These are phyloP conservation scores for Chrosomus eos DNA, from an alignment of 2,797 vertebrate species.

Conservation along the genomic window DNA sequence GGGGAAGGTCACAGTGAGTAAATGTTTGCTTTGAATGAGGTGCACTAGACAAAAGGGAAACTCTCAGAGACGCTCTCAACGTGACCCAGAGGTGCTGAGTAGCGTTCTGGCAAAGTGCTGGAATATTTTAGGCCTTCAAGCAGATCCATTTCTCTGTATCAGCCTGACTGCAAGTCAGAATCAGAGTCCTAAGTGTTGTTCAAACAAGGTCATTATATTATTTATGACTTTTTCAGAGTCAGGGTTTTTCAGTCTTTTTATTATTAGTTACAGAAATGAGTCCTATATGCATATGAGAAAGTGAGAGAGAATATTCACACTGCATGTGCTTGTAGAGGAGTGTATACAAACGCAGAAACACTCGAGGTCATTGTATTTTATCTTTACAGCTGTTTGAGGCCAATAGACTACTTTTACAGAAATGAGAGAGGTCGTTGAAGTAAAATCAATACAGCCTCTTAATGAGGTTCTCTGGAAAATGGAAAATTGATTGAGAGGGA, in stretches of 20 bases:
- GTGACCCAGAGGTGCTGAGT: neutral
- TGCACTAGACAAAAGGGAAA: constrained; percentile 15
- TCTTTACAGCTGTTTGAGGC: constrained; percentile 63
- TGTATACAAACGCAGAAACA: constrained; percentile 21
- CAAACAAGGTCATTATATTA: constrained; percentile 14
- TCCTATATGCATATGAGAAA: neutral
- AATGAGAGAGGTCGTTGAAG: constrained; percentile 63
- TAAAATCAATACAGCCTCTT: constrained; percentile 75
- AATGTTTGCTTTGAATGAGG: constrained; percentile 28
- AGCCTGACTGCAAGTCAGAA: constrained; percentile 25
- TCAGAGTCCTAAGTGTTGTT: neutral
- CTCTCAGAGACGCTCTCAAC: neutral
- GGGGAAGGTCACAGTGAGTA: neutral
- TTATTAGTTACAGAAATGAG: constrained; percentile 12
- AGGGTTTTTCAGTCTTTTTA: neutral
- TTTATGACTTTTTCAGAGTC: constrained; percentile 28
- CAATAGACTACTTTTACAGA: constrained; percentile 39
- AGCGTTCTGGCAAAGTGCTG: neutral
- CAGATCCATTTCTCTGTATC: constrained; percentile 21
- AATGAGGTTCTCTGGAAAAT: constrained; percentile 74
- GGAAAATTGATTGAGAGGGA: constrained; percentile 46
- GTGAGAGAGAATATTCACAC: constrained; percentile 8
- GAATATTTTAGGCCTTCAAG: neutral
- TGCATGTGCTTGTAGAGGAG: constrained; percentile 40
- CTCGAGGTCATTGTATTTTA: constrained; percentile 22